These are phyloP conservation scores for Platorchestia sp. DNA, from an alignment of 1,140 invertebrate species.

Conservation along the genomic window DNA sequence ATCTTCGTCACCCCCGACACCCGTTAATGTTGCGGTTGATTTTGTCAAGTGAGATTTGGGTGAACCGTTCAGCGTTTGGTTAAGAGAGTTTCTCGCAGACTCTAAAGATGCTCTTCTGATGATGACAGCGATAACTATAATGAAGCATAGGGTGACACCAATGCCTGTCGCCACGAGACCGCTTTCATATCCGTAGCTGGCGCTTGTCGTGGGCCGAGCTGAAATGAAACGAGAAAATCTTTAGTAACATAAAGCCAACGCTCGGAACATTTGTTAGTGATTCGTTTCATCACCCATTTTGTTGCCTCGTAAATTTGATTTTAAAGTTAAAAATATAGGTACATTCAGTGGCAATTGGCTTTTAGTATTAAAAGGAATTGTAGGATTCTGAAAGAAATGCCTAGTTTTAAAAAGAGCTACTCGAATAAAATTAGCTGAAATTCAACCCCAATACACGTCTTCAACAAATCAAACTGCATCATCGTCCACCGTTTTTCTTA, in stretches of 20 bases:
- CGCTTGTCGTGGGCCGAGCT: constrained; percentile 17
- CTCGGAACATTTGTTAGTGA: too few species aligned
- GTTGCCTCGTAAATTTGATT: too few species aligned
- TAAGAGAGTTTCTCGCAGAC: background rate
- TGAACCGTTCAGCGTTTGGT: background rate
- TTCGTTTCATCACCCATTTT: too few species aligned
- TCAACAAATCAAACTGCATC: too few species aligned
- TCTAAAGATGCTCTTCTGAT: background rate
- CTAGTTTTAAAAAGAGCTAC: too few species aligned
- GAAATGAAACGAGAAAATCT: background rate
- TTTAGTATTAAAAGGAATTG: too few species aligned
- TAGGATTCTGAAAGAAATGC: too few species aligned
- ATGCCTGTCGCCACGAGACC: constrained; percentile 18
- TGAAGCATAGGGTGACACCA: background rate
- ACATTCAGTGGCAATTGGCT: too few species aligned
- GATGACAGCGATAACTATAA: background rate
- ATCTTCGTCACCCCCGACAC: constrained; percentile 10
- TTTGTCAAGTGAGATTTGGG: constrained; percentile 21
- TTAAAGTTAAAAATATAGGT: too few species aligned
- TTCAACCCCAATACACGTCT: too few species aligned
- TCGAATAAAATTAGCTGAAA: too few species aligned
- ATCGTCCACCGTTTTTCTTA: too few species aligned
- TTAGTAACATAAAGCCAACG: background rate
- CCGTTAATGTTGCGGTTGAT: background rate
- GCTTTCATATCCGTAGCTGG: background rate